Conservation (phyloP, 2,888 invertebrate genomes). For the Sminthurinus aureus region DNA sequence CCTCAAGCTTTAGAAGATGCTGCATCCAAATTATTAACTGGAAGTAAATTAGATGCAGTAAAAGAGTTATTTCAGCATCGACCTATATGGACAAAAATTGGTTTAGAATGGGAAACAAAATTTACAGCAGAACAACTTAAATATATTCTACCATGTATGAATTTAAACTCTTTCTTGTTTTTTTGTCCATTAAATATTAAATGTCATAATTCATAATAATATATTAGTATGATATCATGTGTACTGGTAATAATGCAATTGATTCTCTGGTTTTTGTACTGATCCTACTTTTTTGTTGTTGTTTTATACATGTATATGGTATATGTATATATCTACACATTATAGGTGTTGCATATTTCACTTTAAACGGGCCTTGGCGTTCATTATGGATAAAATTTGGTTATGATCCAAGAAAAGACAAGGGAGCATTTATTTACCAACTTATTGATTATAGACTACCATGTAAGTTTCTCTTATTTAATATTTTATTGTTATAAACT, state of each 20-base stretch:
- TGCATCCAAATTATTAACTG: slow-evolving; percentile 47
- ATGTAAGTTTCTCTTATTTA: slow-evolving; percentile 34
- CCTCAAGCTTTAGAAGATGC: slow-evolving; percentile 51
- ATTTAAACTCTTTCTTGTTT: no score
- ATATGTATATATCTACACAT: no score
- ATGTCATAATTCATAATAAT: no score
- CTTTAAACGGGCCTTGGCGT: slow-evolving; percentile 90
- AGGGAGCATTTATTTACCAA: slow-evolving; percentile 82
- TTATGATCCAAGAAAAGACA: slow-evolving; percentile 88
- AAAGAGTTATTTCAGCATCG: slow-evolving; percentile 75
- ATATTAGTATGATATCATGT: no score
- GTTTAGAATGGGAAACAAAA: slow-evolving; percentile 73
- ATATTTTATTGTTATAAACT: slow-evolving; percentile 2
- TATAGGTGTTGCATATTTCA: slow-evolving; percentile 76
- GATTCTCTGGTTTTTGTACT: no score
- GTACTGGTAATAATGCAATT: no score
- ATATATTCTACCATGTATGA: slow-evolving; percentile 75
- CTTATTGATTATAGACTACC: slow-evolving; percentile 78
- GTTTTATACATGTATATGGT: no score
- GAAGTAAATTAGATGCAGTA: slow-evolving; percentile 44
- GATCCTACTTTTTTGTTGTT: no score
- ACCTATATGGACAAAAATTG: slow-evolving; percentile 89
- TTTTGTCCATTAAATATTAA: no score
- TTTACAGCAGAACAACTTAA: slow-evolving; percentile 73
- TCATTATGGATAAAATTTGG: slow-evolving; percentile 88